A percentile compares a stretch with the other conserved stretches of the same genome.
Conservation (phyloP, 2,113 vertebrate genomes). For the Dasypus novemcinctus region DNA sequence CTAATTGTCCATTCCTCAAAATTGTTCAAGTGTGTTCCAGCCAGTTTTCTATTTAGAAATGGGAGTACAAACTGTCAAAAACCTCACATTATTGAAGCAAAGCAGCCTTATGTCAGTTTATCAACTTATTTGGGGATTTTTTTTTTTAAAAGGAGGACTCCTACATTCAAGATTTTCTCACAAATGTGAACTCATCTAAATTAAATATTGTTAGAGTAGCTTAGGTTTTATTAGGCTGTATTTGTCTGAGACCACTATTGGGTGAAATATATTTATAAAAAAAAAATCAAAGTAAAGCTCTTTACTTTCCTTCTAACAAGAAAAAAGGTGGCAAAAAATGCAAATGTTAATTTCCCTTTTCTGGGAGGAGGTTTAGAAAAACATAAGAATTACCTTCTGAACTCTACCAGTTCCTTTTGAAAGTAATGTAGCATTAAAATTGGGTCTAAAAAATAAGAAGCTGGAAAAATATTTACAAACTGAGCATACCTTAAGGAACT, state of each 20-base stretch:
- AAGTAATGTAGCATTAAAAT: conserved; percentile 25
- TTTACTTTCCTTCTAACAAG: background rate
- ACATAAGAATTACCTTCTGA: background rate
- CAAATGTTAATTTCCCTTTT: conserved; percentile 59
- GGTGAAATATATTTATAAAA: background rate
- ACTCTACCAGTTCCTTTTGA: conserved; percentile 10
- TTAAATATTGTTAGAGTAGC: background rate
- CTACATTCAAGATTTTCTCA: background rate
- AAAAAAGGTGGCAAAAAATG: conserved; percentile 39
- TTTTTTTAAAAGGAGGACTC: background rate
- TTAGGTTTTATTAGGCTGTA: background rate
- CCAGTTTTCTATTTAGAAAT: conserved; percentile 10
- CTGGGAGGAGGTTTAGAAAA: conserved; percentile 46
- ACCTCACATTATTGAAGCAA: background rate
- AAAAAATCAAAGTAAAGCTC: background rate
- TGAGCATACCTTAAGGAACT: background rate
- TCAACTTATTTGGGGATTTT: background rate
- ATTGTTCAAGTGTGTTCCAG: background rate
- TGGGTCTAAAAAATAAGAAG: background rate
- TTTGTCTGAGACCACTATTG: background rate
- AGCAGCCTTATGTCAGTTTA: conserved; percentile 8
- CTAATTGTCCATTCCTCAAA: background rate
- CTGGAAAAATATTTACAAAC: conserved; percentile 6
- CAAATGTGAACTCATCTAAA: background rate
- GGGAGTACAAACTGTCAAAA: background rate